Conservation (phyloP, 2,888 invertebrate species). For the Synergus itoensis region DNA sequence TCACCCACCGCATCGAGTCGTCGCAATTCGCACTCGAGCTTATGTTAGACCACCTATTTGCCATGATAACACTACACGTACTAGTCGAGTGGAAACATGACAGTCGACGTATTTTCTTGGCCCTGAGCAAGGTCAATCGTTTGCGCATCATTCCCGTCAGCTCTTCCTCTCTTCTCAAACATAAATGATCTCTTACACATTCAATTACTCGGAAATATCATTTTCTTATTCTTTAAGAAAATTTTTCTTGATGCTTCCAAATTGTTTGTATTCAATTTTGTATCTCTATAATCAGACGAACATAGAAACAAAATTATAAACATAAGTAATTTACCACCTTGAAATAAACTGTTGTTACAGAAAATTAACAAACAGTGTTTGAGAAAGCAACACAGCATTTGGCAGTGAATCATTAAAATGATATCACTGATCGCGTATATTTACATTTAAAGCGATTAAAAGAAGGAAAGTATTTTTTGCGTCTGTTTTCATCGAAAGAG, state of each 20-base stretch:
- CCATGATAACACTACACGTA: slow-evolving; percentile 22
- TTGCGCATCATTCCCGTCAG: background rate
- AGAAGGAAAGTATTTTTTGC: slow-evolving; percentile 36
- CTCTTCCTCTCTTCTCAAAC: background rate
- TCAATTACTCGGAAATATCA: background rate
- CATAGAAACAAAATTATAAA: background rate
- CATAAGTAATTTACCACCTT: background rate
- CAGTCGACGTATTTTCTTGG: slow-evolving; percentile 18
- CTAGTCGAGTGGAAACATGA: background rate
- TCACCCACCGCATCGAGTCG: slow-evolving; percentile 4
- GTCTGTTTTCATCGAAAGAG: slow-evolving; percentile 22
- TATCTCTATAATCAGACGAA: no score
- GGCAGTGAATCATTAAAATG: slow-evolving; percentile 26
- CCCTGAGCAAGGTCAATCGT: slow-evolving; percentile 23
- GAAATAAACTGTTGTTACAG: background rate
- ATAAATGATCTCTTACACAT: background rate
- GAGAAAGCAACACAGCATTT: background rate
- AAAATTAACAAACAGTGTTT: background rate
- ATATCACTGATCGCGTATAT: slow-evolving; percentile 16
- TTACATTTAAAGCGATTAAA: slow-evolving; percentile 24
- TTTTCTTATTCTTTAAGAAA: background rate
- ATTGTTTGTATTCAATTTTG: no score
- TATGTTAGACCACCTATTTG: slow-evolving; percentile 11
- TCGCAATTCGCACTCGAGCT: slow-evolving; percentile 7
- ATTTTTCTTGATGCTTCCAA: background rate